These are phyloP conservation scores for Misgurnus mizolepis DNA, from an alignment of 2,113 vertebrate genomes.

Conservation along the genomic window DNA sequence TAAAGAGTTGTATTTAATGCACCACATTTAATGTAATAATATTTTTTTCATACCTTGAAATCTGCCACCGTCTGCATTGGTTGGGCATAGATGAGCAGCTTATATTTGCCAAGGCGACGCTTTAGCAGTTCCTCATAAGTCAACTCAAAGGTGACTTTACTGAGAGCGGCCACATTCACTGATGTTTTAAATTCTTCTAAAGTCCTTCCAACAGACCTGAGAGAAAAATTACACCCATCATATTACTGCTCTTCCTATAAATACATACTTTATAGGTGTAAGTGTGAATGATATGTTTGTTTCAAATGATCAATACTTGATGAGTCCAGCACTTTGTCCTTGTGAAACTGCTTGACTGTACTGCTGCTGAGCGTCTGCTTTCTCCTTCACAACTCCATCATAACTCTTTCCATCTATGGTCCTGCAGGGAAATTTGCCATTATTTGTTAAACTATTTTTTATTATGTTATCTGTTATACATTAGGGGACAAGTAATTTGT, in stretches of 20 bases:
- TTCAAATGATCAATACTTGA: constrained; percentile 76
- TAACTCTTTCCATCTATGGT: constrained; percentile 81
- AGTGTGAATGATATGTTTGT: no score
- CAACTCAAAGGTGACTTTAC: constrained; percentile 89
- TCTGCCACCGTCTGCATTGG: constrained; percentile 85
- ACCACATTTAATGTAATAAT: no score
- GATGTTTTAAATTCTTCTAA: constrained; percentile 92
- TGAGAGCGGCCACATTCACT: constrained; percentile 80
- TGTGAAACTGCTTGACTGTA: constrained; percentile 84
- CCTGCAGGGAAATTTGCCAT: constrained; percentile 66
- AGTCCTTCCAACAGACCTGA: constrained; percentile 87
- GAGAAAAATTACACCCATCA: neutral
- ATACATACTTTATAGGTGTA: neutral
- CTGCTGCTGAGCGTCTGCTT: constrained; percentile 83
- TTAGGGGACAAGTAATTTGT: no score
- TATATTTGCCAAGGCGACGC: constrained; percentile 82
- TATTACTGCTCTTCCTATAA: neutral
- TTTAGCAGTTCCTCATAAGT: constrained; percentile 91
- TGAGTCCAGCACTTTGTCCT: constrained; percentile 88
- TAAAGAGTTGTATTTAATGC: neutral
- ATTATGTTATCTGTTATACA: no score
- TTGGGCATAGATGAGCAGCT: constrained; percentile 86
- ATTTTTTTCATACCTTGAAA: constrained; percentile 76
- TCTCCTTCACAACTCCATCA: constrained; percentile 88
- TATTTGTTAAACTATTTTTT: neutral